These are phyloP conservation scores for Camponotus fellah DNA, from an alignment of 2,888 invertebrate genomes.

Conservation along the genomic window DNA sequence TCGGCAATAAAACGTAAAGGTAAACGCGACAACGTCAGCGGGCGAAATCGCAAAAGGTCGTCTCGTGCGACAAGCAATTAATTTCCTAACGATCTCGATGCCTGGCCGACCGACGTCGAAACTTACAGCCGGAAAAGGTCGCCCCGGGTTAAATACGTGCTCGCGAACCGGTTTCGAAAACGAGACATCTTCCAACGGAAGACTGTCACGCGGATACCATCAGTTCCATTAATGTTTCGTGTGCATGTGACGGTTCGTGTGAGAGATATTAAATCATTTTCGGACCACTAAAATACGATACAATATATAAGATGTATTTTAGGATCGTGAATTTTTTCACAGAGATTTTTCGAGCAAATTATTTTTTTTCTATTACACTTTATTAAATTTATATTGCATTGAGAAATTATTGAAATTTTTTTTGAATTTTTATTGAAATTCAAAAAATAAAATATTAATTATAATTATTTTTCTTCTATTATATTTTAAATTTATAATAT, in stretches of 20 bases:
- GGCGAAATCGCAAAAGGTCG: constrained; percentile 26
- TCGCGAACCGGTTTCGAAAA: neutral
- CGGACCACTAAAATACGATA: neutral
- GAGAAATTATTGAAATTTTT: too few species aligned
- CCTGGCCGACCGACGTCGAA: neutral
- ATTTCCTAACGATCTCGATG: constrained; percentile 40
- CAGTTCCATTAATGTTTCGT: neutral
- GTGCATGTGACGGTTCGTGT: neutral
- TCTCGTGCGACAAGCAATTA: constrained; percentile 38
- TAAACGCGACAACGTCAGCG: neutral
- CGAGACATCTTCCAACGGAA: neutral
- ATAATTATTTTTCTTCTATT: too few species aligned
- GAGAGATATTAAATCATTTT: neutral
- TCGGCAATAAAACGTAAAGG: neutral
- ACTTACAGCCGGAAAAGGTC: neutral
- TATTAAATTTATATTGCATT: neutral
- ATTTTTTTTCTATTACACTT: too few species aligned
- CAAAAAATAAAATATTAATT: too few species aligned
- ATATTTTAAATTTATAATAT: neutral
- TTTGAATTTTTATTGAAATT: too few species aligned
- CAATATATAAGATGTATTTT: neutral
- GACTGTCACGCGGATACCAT: neutral
- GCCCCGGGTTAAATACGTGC: neutral
- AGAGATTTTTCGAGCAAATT: neutral
- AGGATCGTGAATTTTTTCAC: neutral